Percentiles rank a stretch among this genome's conserved stretches.
phyloP scores from a whole-genome alignment of 2,113 vertebrate genomes.

The Psittacus erithacus region DNA sequence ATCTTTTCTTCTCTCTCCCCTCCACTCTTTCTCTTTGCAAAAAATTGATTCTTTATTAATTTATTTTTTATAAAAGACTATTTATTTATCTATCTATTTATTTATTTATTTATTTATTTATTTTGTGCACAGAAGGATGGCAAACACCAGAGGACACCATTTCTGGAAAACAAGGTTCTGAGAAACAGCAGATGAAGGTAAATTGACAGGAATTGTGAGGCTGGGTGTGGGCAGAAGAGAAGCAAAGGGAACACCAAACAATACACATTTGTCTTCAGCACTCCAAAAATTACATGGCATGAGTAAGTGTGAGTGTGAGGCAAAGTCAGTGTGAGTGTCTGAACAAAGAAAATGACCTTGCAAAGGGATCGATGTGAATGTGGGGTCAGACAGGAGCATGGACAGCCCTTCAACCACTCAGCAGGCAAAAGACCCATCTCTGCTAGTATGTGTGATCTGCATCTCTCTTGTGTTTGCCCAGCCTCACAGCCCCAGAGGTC shows the following conservation, averaged over 20 bases:
- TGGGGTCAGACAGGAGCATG: neutral
- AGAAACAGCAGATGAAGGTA: neutral
- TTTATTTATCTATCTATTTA: neutral
- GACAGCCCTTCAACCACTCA: neutral
- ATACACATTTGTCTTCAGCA: neutral
- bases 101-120: neutral
- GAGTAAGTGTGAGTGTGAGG: rapidly evolving
- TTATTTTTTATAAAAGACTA: neutral
- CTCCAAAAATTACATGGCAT: neutral
- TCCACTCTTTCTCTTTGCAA: neutral
- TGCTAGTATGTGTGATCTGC: neutral
- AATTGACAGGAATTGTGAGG: neutral
- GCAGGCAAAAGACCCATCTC: neutral
- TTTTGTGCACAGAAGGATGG: neutral
- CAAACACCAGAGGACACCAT: neutral
- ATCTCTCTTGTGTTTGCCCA: neutral
- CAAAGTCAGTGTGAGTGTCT: neutral
- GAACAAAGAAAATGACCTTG: neutral
- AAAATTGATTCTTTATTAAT: neutral
- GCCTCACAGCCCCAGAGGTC: rapidly evolving
- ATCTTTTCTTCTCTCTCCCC: neutral
- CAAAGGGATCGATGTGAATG: neutral
- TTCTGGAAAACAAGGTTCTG: conserved; percentile 8
- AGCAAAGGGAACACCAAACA: neutral
- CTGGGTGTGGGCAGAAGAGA: neutral